These are phyloP conservation scores for Sisor rabdophorus DNA, from an alignment of 2,113 vertebrate genomes.

Conservation along the genomic window DNA sequence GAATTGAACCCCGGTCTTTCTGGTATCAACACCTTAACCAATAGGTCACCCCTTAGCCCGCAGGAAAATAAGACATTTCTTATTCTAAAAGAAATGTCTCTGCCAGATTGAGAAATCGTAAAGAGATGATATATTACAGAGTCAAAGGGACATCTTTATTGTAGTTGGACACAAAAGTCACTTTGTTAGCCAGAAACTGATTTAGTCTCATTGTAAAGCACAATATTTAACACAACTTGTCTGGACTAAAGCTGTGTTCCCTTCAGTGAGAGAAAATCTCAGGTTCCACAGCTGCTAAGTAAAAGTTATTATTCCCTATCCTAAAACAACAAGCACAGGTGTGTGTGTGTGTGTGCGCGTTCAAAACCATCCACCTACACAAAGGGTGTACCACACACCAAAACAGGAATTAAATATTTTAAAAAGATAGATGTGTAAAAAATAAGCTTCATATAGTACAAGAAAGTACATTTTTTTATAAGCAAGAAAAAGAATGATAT, in stretches of 20 bases:
- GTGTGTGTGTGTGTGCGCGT: slow-evolving; percentile 33
- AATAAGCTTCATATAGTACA: neutral
- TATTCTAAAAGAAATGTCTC: slow-evolving; percentile 22
- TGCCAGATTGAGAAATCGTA: slow-evolving; percentile 16
- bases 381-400: neutral
- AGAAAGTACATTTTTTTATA: no score
- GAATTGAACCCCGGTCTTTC: no score
- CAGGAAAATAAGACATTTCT: no score
- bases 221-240: slow-evolving; percentile 52
- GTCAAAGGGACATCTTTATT: neutral
- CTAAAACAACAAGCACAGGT: slow-evolving; percentile 46
- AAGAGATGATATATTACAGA: neutral
- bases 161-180: neutral
- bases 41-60: no score
- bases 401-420: neutral
- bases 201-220: slow-evolving; percentile 39
- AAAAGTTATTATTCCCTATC: no score
- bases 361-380: neutral
- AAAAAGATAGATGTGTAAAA: neutral
- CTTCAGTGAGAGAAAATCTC: slow-evolving; percentile 47
- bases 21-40: no score
- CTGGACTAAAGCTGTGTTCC: slow-evolving; percentile 44
- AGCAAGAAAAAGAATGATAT: no score
- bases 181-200: slow-evolving; percentile 9
- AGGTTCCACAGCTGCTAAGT: slow-evolving; percentile 30